Conservation (phyloP, 2,113 vertebrate genomes). For the Xiphophorus maculatus region DNA sequence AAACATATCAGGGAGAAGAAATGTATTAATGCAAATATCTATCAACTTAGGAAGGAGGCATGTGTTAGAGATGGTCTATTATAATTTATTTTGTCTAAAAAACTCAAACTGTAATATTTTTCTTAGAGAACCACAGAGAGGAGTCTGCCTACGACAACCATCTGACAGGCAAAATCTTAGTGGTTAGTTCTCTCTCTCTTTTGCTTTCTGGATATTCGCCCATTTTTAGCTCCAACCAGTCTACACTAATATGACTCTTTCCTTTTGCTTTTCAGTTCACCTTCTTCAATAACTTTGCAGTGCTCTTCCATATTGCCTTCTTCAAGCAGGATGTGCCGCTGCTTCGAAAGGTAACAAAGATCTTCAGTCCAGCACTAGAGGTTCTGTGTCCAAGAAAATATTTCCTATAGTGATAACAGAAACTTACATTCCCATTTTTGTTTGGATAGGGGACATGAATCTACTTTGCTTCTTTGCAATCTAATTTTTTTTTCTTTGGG, state of each 20-base stretch:
- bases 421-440: not conserved
- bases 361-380: not conserved
- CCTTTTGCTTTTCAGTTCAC: constrained; percentile 74
- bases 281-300: constrained; percentile 85
- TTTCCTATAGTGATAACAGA: not conserved
- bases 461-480: not conserved
- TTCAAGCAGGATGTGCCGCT: constrained; percentile 82
- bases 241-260: not conserved
- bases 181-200: constrained; percentile 71
- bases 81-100: not conserved
- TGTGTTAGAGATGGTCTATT: no score
- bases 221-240: not conserved
- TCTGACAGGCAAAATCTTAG: constrained; percentile 81
- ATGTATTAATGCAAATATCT: not conserved
- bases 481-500: not conserved
- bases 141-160: constrained; percentile 81
- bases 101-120: not conserved
- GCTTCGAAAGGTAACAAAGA: constrained; percentile 78
- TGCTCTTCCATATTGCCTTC: constrained; percentile 86
- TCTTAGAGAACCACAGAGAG: constrained; percentile 83
- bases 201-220: not conserved
- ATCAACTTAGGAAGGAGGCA: no score
- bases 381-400: not conserved
- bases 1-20: not conserved
- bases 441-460: not conserved